Base-by-base conservation (phyloP, 2,888 invertebrate species). In the Hydroisotoma schaefferi region DNA sequence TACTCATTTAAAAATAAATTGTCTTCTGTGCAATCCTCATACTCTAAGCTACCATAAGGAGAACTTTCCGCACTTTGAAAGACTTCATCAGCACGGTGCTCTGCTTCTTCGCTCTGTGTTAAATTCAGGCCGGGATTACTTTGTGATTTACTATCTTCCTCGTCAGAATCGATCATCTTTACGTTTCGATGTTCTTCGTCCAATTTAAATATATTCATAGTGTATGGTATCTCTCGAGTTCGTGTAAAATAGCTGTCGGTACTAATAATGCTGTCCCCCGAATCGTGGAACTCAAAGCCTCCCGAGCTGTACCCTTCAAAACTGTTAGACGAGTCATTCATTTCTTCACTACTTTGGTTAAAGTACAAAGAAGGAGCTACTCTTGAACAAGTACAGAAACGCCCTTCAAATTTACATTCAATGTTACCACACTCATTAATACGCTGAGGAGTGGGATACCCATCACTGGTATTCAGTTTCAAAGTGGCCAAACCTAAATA, bases 381-480 rank as follows among this genome's bases (percentile, higher is more conserved):
- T 1, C 38, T 27, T 18, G 55, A 54, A 26, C 63, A 63, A 23
- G 53, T 63, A 22, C 63, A 63, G 44, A 57, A 63, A 29, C 63
- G 43, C 4, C 55, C 49, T 4, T 57, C 40, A 1, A 46, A 5
- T 26, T 40, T 26, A 40, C 63, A 63, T 25, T 52, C 49, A 10
- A 46, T 28, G 40, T 63, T 63, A 2, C 18, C 26, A 46, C 63
- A 63, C 12, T 23, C 63, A 25, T 20, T 8, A 46, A 23, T 49
- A 15, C 22, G 33, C 1, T 48, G 49, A 20, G 63, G 63, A 3
- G 63, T 46, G 4, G 46, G 46, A 15, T 59, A 5, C 43, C 37
- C 20, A 59, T n/a, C 10, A 57, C 57, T 22, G 53, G 23, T 47
- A n/a, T 49, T 55, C 25, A 63, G 28, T 28, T 25, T 44, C 20